Conservation (phyloP, 2,888 invertebrate genomes). For the Matsumyia berberina region DNA sequence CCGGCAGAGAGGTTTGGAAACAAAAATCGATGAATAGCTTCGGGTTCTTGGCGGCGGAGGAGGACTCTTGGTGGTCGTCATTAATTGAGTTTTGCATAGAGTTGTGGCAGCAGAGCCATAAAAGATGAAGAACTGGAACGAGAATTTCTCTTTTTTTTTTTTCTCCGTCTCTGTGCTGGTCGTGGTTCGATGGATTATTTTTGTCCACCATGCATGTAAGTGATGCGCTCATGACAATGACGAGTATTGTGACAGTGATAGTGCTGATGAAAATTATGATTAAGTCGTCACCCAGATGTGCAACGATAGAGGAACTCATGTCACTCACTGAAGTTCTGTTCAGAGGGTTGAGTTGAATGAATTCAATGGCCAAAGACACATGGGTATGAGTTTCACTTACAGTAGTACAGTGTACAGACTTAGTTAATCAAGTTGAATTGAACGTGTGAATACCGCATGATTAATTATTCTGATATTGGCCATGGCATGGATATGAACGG, state of each 20-base stretch:
- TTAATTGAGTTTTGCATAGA: conserved; percentile 18
- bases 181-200: conserved; percentile 53
- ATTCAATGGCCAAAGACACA: background rate
- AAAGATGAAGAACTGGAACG: conserved; percentile 48
- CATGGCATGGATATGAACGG: background rate
- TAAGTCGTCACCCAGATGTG: conserved; percentile 59
- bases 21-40: conserved; percentile 31
- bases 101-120: conserved; percentile 15
- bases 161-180: background rate
- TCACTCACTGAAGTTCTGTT: background rate
- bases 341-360: background rate
- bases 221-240: conserved; percentile 32
- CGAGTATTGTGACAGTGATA: conserved; percentile 44
- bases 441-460: background rate
- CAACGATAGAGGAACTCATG: conserved; percentile 12
- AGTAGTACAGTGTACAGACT: background rate
- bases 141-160: conserved; percentile 54
- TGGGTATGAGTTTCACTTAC: background rate
- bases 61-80: background rate
- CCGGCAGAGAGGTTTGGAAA: conserved; percentile 23
- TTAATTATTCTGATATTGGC: conserved; percentile 3
- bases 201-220: conserved; percentile 31
- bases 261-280: conserved; percentile 48
- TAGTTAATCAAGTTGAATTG: background rate
- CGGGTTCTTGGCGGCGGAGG: conserved; percentile 5